phyloP scores from a whole-genome alignment of 2,113 vertebrate species.

The Oxyura jamaicensis region DNA sequence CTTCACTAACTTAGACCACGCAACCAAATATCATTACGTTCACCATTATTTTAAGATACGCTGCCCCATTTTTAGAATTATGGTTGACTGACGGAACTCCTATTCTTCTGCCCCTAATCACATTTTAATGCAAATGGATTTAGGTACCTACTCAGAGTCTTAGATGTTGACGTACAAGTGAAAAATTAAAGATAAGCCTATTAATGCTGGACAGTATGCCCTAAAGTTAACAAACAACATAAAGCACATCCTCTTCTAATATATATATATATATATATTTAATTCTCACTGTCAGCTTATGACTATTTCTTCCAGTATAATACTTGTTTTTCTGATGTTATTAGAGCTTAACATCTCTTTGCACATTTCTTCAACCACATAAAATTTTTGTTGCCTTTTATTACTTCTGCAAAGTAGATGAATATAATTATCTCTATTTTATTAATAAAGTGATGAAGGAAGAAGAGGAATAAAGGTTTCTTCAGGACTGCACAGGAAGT shows the following conservation, averaged over 20 bases:
- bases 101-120: neutral
- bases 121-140: neutral
- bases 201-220: neutral
- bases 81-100: neutral
- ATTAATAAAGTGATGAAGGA: neutral
- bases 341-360: neutral
- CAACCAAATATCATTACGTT: neutral
- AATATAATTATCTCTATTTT: neutral
- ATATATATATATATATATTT: no score
- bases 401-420: neutral
- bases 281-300: neutral
- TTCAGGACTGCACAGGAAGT: neutral
- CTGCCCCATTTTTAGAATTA: neutral
- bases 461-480: neutral
- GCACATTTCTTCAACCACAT: neutral
- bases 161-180: neutral
- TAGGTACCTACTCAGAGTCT: neutral
- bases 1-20: neutral
- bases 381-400: neutral
- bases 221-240: neutral
- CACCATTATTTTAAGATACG: neutral
- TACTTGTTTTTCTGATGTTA: neutral
- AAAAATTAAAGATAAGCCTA: neutral
- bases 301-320: neutral
- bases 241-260: neutral